Evolutionary conservation across 1,140 invertebrate species (phyloP).

Genomic region (Spodoptera litura): DNA sequence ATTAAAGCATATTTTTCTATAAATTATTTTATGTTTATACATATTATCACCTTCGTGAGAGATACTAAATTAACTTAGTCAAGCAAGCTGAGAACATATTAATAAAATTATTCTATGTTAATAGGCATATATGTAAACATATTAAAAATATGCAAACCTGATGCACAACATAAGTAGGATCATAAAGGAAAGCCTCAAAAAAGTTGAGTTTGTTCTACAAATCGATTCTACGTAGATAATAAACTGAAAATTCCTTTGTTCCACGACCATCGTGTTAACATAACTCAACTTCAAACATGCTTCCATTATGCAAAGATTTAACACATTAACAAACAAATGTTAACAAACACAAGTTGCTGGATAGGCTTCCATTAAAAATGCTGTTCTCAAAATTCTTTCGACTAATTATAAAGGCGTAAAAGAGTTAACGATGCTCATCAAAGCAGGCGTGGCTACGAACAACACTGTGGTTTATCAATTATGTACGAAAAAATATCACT

Average conservation of each 20-base stretch:
- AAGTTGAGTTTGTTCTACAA: too few species aligned
- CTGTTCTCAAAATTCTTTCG: constrained; percentile 27
- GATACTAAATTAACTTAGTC: too few species aligned
- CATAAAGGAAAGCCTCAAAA: too few species aligned
- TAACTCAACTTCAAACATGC: not conserved
- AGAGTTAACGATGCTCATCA: constrained; percentile 26
- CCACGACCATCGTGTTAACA: not conserved
- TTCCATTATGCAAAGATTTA: constrained; percentile 10
- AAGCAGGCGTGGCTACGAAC: constrained; percentile 31
- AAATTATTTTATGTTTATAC: too few species aligned
- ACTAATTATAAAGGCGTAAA: constrained; percentile 37
- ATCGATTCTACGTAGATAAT: not conserved
- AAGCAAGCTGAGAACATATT: too few species aligned
- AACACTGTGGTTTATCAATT: constrained; percentile 46
- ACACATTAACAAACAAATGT: constrained; percentile 9
- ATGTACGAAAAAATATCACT: constrained; percentile 52
- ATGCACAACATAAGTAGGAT: too few species aligned
- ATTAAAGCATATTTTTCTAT: too few species aligned
- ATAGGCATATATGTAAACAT: too few species aligned
- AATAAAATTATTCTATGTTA: too few species aligned
- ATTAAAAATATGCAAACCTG: too few species aligned
- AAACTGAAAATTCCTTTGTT: constrained; percentile 17
- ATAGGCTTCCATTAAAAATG: constrained; percentile 19
- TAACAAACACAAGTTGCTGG: not conserved
- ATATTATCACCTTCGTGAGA: too few species aligned